Evolutionary conservation across 2,888 invertebrate species (phyloP).

Genomic region (Trachelus stipa): DNA sequence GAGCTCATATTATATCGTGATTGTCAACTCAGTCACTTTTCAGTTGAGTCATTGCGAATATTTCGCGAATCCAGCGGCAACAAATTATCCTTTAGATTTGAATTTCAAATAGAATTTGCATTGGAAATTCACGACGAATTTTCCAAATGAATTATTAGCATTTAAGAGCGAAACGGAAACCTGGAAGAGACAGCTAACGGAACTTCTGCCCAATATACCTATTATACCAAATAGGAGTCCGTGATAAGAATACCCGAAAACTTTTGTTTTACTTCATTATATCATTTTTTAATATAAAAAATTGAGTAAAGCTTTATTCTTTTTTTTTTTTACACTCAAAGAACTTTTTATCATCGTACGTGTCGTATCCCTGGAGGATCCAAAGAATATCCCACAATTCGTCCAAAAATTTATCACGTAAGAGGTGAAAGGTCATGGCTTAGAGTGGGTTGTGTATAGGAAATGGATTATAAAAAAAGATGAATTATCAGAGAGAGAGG

Average conservation of each 20-base stretch:
- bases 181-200: not conserved
- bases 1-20: not conserved
- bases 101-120: not conserved
- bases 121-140: not conserved
- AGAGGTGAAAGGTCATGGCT: slow-evolving; percentile 1
- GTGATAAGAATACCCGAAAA: not conserved
- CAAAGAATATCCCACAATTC: not conserved
- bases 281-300: not conserved
- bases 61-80: not conserved
- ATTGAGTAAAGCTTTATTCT: not conserved
- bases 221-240: not conserved
- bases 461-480: not conserved
- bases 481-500: not conserved
- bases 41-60: not conserved
- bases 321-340: not conserved
- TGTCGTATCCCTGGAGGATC: not conserved
- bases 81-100: not conserved
- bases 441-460: not conserved
- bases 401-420: slow-evolving; percentile 3
- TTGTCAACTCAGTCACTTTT: not conserved
- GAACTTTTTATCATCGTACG: not conserved
- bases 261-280: not conserved
- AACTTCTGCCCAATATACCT: not conserved
- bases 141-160: not conserved
- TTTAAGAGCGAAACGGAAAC: not conserved